Base-by-base conservation (phyloP, 2,888 invertebrate species). In the Calephelis perditalis region DNA sequence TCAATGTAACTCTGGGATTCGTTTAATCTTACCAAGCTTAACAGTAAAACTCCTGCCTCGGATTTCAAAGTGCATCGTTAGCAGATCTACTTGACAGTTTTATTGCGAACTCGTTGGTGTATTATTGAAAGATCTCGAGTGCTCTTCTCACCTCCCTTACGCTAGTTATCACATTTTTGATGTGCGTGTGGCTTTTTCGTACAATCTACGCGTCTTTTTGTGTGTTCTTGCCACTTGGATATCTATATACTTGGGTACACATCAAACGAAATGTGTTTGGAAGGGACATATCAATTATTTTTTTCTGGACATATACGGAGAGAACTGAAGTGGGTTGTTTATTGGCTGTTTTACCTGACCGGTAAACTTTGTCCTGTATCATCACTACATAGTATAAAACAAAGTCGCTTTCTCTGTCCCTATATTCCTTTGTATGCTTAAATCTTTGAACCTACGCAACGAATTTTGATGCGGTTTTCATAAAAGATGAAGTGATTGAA, bases 111-210 rank as follows among this genome's bases (percentile, higher is more conserved):
- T 75, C 73, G 70, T 68, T 66, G 64, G 65, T 67, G 76, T 77
- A 76, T 79, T 84, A 83, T 86, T 86, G 82, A 72, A 76, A 72
- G 70, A 67, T 60, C 63, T 75, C 61, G 63, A 88, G 84, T 64
- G 75, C 80, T 71, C 86, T 86, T 76, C 72, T 67, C 80, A 76
- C 78, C 75, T 82, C 81, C 82, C 82, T 84, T 71, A 78, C 84
- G 83, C 85, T 86, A 88, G 87, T 89, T 88, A 88, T 83, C 82
- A 80, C 81, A 78, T 81, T 82, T 83, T 78, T 84, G 83, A 83
- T 81, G 79, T 79, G 80, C 76, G 79, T 76, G 77, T 75, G 80
- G 76, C 78, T 81, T 85, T 83, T 79, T 77, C 68, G 71, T 63
- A 71, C 76, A 71, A 74, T 75, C 72, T 68, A 73, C 63, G 67